These are phyloP conservation scores for Aphelinus atriplicis DNA, from an alignment of 1,140 invertebrate genomes.

Conservation along the genomic window DNA sequence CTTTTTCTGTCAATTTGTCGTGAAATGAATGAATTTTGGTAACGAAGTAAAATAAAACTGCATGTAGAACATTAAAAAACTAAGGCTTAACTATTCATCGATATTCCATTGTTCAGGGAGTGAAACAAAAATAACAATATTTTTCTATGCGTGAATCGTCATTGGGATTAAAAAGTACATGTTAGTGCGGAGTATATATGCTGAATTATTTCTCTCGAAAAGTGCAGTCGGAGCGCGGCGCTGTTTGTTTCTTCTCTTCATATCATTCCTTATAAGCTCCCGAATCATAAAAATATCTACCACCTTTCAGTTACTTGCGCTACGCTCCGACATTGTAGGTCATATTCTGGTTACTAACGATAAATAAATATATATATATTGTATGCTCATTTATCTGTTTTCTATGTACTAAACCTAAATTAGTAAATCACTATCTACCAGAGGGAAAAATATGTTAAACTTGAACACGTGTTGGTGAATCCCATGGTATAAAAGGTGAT, in stretches of 20 bases:
- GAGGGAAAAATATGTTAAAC: constrained; percentile 10
- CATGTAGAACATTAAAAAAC: constrained; percentile 18
- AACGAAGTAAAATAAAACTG: constrained; percentile 26
- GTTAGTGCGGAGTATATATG: not conserved
- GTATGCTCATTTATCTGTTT: not conserved
- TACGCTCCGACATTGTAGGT: not conserved
- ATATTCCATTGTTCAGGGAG: not conserved
- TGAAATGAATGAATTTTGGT: constrained; percentile 42
- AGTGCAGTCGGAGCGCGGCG: constrained; percentile 6
- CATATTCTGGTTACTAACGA: not conserved
- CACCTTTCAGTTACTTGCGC: constrained; percentile 2
- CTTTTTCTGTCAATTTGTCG: constrained; percentile 26
- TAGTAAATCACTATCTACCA: constrained; percentile 46
- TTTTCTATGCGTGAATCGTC: constrained; percentile 5
- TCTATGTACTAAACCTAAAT: constrained; percentile 46
- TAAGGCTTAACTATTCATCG: constrained; percentile 11
- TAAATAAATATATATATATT: constrained; percentile 2
- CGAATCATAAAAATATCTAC: not conserved
- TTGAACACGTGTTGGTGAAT: constrained; percentile 9
- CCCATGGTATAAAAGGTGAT: not conserved
- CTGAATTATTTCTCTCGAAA: not conserved
- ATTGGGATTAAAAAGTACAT: not conserved
- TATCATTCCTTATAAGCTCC: too few species aligned
- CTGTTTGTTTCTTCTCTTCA: too few species aligned
- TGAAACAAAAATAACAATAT: constrained; percentile 5